phyloP scores from a whole-genome alignment of 1,140 invertebrate species.

The Aphelinus atriplicis region DNA sequence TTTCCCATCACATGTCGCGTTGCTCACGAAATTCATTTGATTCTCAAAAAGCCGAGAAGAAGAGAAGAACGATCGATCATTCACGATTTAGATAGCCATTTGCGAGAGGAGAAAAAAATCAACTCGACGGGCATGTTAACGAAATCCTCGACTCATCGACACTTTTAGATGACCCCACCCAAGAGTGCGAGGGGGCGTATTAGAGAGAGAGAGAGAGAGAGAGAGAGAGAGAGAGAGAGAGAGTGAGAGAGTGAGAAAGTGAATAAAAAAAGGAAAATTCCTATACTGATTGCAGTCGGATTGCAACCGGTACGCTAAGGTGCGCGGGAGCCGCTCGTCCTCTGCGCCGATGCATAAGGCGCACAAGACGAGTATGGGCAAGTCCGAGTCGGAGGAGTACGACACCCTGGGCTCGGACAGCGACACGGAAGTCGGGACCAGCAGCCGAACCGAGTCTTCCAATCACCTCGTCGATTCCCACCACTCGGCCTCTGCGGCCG shows the following conservation, averaged over 20 bases:
- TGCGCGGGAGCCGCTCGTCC: conserved; percentile 65
- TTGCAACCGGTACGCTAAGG: conserved; percentile 68
- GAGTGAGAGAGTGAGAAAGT: not conserved
- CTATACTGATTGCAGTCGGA: conserved; percentile 69
- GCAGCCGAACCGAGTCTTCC: conserved; percentile 68
- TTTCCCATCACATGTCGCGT: too few species aligned
- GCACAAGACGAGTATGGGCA: conserved; percentile 67
- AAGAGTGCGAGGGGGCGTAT: too few species aligned
- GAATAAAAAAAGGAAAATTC: conserved; percentile 31
- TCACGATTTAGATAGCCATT: conserved; percentile 12
- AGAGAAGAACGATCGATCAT: conserved; percentile 2
- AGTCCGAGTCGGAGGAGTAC: conserved; percentile 73
- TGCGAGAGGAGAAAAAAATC: too few species aligned
- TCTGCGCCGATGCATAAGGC: conserved; percentile 66
- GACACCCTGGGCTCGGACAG: conserved; percentile 72
- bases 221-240: not conserved
- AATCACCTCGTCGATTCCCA: conserved; percentile 70
- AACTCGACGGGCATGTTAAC: too few species aligned
- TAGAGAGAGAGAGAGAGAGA: not conserved
- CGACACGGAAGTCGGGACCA: conserved; percentile 69
- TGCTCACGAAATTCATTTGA: too few species aligned
- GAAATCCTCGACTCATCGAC: not conserved
- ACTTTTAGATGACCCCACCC: too few species aligned
- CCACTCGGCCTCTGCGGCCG: conserved; percentile 63
- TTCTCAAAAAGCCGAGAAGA: too few species aligned